These are phyloP conservation scores for Lepilemur septentrionalis DNA, from an alignment of 2,797 vertebrate species.

Conservation along the genomic window DNA sequence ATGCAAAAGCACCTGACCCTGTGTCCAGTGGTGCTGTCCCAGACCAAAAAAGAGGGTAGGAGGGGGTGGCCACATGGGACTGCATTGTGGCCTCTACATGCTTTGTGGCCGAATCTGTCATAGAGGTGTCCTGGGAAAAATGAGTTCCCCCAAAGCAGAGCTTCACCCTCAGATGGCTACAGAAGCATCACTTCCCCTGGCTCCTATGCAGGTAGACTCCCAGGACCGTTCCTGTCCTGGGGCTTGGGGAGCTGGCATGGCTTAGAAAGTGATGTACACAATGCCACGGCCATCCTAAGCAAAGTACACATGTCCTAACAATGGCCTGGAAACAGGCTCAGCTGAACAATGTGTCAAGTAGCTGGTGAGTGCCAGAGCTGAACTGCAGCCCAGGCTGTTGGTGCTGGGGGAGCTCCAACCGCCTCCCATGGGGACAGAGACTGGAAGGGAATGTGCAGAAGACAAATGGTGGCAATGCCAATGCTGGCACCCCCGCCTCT, in stretches of 20 bases:
- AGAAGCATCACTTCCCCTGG: not conserved
- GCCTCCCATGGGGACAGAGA: not conserved
- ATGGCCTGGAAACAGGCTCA: rapidly evolving
- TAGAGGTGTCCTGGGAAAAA: not conserved
- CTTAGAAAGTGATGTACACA: rapidly evolving
- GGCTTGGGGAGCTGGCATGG: not conserved
- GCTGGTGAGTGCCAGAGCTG: not conserved
- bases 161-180: not conserved
- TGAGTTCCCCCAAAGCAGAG: not conserved
- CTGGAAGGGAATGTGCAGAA: not conserved
- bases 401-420: too few species aligned
- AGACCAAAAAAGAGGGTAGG: not conserved
- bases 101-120: not conserved
- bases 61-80: not conserved
- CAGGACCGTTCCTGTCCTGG: not conserved
- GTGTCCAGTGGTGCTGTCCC: not conserved
- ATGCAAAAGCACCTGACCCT: not conserved
- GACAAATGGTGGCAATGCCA: not conserved
- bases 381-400: not conserved
- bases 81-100: rapidly evolving
- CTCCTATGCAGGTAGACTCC: not conserved
- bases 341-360: not conserved
- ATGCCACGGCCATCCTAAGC: not conserved
- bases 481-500: not conserved
- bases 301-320: rapidly evolving